Evolutionary conservation across 2,797 vertebrate species (phyloP).

Genomic region (Dendrocincla tyrannina): DNA sequence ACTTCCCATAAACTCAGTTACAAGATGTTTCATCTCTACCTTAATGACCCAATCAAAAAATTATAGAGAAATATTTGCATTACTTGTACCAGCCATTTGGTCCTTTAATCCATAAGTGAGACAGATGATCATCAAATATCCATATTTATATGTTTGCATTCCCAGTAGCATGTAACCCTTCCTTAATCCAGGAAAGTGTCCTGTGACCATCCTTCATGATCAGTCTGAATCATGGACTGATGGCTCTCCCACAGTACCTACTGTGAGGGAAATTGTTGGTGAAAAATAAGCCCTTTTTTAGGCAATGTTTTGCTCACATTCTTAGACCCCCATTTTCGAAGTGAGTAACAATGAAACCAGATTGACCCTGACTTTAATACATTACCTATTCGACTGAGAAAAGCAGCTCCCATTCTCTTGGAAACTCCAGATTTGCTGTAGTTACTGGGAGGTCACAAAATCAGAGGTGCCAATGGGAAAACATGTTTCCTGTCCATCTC

Average conservation of each 20-base stretch:
- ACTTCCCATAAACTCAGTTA: not conserved
- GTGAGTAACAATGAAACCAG: not conserved
- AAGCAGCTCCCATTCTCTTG: not conserved
- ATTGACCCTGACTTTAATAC: not conserved
- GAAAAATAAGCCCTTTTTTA: not conserved
- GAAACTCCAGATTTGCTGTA: not conserved
- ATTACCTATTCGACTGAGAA: not conserved
- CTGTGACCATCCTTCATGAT: not conserved
- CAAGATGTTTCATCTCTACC: not conserved
- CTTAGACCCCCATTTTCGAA: not conserved
- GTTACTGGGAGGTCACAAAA: not conserved
- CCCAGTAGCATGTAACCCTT: not conserved
- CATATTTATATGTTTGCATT: not conserved
- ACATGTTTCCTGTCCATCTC: not conserved
- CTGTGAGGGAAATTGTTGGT: not conserved
- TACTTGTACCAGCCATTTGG: not conserved
- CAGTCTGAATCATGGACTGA: not conserved
- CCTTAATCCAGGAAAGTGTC: not conserved
- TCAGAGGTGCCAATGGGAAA: not conserved
- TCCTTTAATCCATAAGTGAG: accelerated
- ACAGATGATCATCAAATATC: not conserved
- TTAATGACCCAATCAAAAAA: not conserved
- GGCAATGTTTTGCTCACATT: not conserved
- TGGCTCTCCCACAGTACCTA: accelerated
- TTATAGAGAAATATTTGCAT: not conserved